Conservation (phyloP, 1,140 invertebrate species). For the Rhagoletis zephyria region DNA sequence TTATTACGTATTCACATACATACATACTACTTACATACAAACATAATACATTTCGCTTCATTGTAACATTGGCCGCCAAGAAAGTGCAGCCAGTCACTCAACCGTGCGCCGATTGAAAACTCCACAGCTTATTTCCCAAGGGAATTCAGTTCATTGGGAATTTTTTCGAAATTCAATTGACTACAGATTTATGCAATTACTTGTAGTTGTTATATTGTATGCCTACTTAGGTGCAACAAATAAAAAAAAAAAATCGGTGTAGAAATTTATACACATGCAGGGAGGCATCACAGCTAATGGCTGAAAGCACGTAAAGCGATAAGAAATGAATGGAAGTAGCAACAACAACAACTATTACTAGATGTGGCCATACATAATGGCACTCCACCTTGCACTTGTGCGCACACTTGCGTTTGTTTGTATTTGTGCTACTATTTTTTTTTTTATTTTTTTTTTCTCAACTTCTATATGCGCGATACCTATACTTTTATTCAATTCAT, state of each 20-base stretch:
- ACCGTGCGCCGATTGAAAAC: neutral
- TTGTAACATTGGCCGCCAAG: neutral
- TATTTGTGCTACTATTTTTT: neutral
- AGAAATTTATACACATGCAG: neutral
- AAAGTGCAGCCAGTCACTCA: neutral
- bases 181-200: constrained; percentile 46
- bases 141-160: constrained; percentile 22
- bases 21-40: neutral
- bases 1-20: neutral
- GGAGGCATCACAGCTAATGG: neutral
- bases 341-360: neutral
- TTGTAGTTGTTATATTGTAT: neutral
- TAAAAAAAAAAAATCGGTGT: no score
- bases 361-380: no score
- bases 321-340: neutral
- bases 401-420: neutral
- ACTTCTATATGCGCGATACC: neutral
- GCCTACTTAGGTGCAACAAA: no score
- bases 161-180: constrained; percentile 35
- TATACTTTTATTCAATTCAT: constrained; percentile 43
- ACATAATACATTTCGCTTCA: neutral
- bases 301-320: constrained; percentile 27
- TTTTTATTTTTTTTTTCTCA: neutral
- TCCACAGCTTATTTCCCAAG: constrained; percentile 1
- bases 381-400: neutral